Evolutionary conservation across 2,888 invertebrate genomes (phyloP), one percentile per base, ranked within the genome.

Genomic region (Amphipyra berbera): DNA sequence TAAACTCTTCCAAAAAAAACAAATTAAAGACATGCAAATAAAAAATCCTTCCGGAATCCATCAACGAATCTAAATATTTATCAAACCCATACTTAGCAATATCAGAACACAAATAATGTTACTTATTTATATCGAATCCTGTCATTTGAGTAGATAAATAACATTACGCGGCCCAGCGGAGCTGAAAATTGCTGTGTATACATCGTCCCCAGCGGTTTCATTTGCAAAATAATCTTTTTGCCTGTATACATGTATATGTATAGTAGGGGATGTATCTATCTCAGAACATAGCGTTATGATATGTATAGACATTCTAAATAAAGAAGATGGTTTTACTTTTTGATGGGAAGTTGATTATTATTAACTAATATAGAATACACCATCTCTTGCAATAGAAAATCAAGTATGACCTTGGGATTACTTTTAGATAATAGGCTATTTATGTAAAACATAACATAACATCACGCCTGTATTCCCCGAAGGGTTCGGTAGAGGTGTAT

Each of bases 71-170:
- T 50, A 73, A 77, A 78, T 76, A 62, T 72, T 78, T 67, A 63
- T 46, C 38, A 59, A 65, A 58, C 45, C 41, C 9, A 61, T 57
- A 49, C 61, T 55, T 62, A 41, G 55, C 48, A 41, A 47, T 62
- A 61, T 66, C 42, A 61, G n/a, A 74, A 49, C 53, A 63, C 66
- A 73, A 65, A 78, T 70, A 66, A 70, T 64, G 88, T 87, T 85
- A 86, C 84, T 85, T 88, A 88, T 88, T 87, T 89, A 86, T 87
- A 88, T 86, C 82, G 84, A 78, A 82, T 85, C 81, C 84, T 88
- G 90, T 90, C 90, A 89, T 91, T 89, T 88, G 86, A 85, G 88
- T 85, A 87, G 86, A 89, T 91, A 92, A 92, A 92, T 89, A 89
- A 88, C 88, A 92, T 92, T 88, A 90, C 83, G 62, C 90, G 82